Evolutionary conservation across 1,140 invertebrate species (phyloP), one percentile per base, ranked within the genome.

Genomic region (Metopolophium dirhodum): DNA sequence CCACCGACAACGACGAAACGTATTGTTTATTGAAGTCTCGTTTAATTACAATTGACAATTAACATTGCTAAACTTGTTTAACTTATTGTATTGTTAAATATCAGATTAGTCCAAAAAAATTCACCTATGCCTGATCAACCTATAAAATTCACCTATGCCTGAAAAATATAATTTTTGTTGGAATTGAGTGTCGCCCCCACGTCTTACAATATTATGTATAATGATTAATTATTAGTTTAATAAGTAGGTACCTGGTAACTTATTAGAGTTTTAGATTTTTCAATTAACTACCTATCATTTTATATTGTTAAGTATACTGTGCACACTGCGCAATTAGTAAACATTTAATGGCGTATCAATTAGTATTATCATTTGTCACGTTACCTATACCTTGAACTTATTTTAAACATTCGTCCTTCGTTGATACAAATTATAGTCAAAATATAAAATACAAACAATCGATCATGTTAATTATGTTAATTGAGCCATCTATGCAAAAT

Each of bases 361-460:
- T 85, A 45, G 41, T 82, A 82, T 37, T 11, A 14, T 18, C 3
- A n/a, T 68, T 85, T 85, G 37, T 37, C 85, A 47, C 37, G 3
- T 86, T 47, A 26, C 51, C 41, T 51, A 49, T 88, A 57, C 87
- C 87, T 89, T 89, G 51, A 89, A 89, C 20, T 57, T 89, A 26
- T 54, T 89, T 11, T 35, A 18, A 18, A 87, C n/a, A 87, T 87
- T 89, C 49, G 87, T 37, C 87, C 87, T 88, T 89, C 49, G 51
- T 88, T n/a, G 4, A 49, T 49, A 47, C 26, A 87, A n/a, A 47
- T n/a, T 87, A 87, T 49, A 26, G 45, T 26, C 30, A 20, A 87
- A 87, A 87, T 87, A 22, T 49, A 11, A 87, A 11, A 14, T n/a
- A 68, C 61, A 30, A 11, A 68, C 30, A 61, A 68, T 68, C 26